Base-by-base conservation (phyloP, 2,888 invertebrate genomes). In the Hylaea fasciaria region DNA sequence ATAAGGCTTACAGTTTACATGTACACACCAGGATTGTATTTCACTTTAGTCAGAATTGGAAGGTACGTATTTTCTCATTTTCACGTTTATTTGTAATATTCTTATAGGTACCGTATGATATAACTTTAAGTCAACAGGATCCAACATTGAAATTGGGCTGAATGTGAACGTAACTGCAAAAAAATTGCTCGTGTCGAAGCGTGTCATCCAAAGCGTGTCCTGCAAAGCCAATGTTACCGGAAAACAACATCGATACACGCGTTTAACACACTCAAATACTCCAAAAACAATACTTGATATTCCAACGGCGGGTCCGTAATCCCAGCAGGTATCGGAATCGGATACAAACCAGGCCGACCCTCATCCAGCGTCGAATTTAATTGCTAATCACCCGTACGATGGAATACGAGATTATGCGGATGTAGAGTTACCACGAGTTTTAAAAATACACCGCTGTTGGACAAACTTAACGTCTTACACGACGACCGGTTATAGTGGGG, bases 321-420 rank as follows among this genome's bases (percentile, higher is more conserved):
- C 60, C 60, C 49, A 53, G 10, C 43, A 60, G 60, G 60, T 60
- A 60, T 60, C 70, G 66, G 65, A 65, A 73, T 73, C 72, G 68
- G 68, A 71, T 69, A 62, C 69, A 68, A 66, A 62, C 62, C 64
- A 53, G 67, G 62, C 52, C 64, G 59, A 73, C 74, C 77, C 74
- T 72, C 73, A 69, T 74, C 69, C 65, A 53, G 65, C 55, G 45
- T 55, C 51, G 69, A 74, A 74, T 81, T 77, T 79, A 81, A 83
- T 82, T 81, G 77, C 75, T 82, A 77, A 81, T 82, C 77, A 77
- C 70, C 70, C 70, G 70, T 72, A 72, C 75, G 74, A 76, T 76
- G 60, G 76, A 71, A 81, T 76, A 69, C 73, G 57, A 70, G 76
- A 82, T 82, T 70, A 80, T 68, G 35, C 54, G 0, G 45, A 13